A percentile compares a stretch with the other conserved stretches of the same genome.
Conservation (phyloP, 2,113 vertebrate genomes). For the Myotis yumanensis region DNA sequence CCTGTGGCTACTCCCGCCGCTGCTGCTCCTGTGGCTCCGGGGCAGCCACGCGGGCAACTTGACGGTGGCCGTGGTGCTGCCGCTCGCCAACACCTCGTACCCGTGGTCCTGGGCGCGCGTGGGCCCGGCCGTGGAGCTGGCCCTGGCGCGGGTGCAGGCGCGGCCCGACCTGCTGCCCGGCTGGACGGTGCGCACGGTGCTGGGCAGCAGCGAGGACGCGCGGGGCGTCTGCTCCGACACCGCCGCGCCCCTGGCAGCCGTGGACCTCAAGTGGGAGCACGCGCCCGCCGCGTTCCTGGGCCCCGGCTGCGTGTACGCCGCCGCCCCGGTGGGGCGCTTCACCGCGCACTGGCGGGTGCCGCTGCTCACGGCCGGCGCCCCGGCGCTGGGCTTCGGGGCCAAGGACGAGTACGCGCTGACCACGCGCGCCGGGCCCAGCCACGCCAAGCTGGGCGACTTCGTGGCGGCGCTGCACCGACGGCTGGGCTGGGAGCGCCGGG, state of each 20-base stretch:
- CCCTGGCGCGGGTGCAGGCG: slow-evolving; percentile 81
- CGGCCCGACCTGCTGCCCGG: slow-evolving; percentile 83
- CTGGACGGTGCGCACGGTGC: slow-evolving; percentile 83
- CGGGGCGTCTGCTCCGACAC: slow-evolving; percentile 90
- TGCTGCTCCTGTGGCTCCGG: slow-evolving; percentile 36
- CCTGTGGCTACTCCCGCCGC: background rate
- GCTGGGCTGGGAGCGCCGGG: slow-evolving; percentile 89
- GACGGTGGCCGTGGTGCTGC: slow-evolving; percentile 92
- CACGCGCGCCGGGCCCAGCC: slow-evolving; percentile 92
- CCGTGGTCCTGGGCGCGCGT: slow-evolving; percentile 96
- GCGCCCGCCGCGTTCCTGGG: slow-evolving; percentile 91
- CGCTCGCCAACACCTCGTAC: slow-evolving; percentile 89
- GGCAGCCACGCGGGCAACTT: slow-evolving; percentile 77
- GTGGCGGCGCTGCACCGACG: slow-evolving; percentile 87
- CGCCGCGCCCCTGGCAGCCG: slow-evolving; percentile 89
- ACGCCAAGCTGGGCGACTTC: slow-evolving; percentile 92
- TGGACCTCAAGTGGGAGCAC: slow-evolving; percentile 89
- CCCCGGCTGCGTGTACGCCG: slow-evolving; percentile 92
- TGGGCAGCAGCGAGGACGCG: slow-evolving; percentile 90
- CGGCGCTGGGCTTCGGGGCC: slow-evolving; percentile 88
- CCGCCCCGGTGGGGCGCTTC: slow-evolving; percentile 91
- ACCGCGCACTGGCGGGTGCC: slow-evolving; percentile 93
- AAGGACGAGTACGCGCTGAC: slow-evolving; percentile 85
- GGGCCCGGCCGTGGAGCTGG: slow-evolving; percentile 89
- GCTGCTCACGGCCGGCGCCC: slow-evolving; percentile 91